Evolutionary conservation across 2,113 vertebrate species (phyloP).

Genomic region (Lipophrys pholis): DNA sequence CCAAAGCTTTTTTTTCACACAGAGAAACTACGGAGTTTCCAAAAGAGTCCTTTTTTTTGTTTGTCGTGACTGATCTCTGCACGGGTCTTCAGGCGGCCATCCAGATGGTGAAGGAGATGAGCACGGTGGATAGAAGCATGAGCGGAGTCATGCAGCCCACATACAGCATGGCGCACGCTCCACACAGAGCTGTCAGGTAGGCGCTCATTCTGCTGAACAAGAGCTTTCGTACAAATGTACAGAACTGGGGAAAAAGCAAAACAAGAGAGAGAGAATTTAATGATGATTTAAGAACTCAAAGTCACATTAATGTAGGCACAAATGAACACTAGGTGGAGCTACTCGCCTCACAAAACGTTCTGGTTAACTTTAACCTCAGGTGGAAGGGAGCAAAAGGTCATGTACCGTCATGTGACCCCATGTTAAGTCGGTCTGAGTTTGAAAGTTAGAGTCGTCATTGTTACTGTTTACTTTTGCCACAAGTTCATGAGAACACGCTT

Average conservation of each 20-base stretch:
- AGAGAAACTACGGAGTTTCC: neutral
- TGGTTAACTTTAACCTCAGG: neutral
- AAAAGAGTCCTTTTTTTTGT: conserved; percentile 14
- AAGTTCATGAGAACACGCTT: conserved; percentile 6
- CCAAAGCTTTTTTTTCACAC: neutral
- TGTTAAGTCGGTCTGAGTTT: neutral
- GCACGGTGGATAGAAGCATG: conserved; percentile 58
- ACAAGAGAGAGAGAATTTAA: neutral
- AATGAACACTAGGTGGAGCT: conserved; percentile 67
- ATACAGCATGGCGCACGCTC: conserved; percentile 59
- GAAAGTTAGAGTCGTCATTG: neutral
- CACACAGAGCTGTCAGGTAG: conserved; percentile 74
- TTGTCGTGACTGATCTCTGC: neutral
- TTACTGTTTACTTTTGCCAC: neutral
- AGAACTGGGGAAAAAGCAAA: conserved; percentile 73
- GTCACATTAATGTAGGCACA: neutral
- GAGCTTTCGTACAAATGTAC: conserved; percentile 80
- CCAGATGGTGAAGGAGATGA: conserved; percentile 85
- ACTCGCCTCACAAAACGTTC: conserved; percentile 9
- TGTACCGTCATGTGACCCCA: neutral
- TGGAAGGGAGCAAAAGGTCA: neutral
- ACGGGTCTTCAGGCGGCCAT: conserved; percentile 80
- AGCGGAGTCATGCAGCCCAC: conserved; percentile 66
- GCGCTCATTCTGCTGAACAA: conserved; percentile 77
- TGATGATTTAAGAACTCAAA: neutral